Percentiles rank a stretch among this genome's conserved stretches.
phyloP scores from a whole-genome alignment of 1,140 invertebrate genomes.

The Drosophila kanapiae region DNA sequence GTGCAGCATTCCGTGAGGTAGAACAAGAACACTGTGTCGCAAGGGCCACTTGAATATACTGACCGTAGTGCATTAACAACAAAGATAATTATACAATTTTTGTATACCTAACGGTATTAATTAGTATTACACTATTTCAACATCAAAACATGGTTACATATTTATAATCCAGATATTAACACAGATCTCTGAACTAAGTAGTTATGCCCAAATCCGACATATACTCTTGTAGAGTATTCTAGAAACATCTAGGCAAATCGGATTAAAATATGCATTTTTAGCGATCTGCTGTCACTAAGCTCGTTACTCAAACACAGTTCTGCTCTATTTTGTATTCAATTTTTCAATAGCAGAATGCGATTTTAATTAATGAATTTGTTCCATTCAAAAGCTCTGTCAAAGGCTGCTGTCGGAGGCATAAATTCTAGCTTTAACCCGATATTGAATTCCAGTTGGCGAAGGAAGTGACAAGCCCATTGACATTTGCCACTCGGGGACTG shows the following conservation, averaged over 20 bases:
- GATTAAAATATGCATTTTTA: slow-evolving; percentile 13
- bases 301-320: slow-evolving; percentile 39
- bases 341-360: slow-evolving; percentile 26
- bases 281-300: slow-evolving; percentile 37
- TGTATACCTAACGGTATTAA: too few relatives aligned
- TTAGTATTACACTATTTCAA: neutral
- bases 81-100: too few relatives aligned
- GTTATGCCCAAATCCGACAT: neutral
- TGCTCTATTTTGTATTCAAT: slow-evolving; percentile 26
- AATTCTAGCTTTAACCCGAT: slow-evolving; percentile 24
- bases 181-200: neutral
- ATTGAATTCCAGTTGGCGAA: slow-evolving; percentile 20
- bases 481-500: slow-evolving; percentile 44
- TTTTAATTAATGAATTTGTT: slow-evolving; percentile 40
- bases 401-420: slow-evolving; percentile 18
- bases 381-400: slow-evolving; percentile 38
- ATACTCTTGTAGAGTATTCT: slow-evolving; percentile 6
- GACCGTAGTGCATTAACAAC: too few relatives aligned
- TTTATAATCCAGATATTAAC: neutral
- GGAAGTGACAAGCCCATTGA: slow-evolving; percentile 64
- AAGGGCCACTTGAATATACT: too few relatives aligned
- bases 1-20: too few relatives aligned
- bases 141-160: neutral
- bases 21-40: too few relatives aligned
- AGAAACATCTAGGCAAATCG: neutral